phyloP scores from a whole-genome alignment of 2,888 invertebrate genomes.

The Unio delphinus region DNA sequence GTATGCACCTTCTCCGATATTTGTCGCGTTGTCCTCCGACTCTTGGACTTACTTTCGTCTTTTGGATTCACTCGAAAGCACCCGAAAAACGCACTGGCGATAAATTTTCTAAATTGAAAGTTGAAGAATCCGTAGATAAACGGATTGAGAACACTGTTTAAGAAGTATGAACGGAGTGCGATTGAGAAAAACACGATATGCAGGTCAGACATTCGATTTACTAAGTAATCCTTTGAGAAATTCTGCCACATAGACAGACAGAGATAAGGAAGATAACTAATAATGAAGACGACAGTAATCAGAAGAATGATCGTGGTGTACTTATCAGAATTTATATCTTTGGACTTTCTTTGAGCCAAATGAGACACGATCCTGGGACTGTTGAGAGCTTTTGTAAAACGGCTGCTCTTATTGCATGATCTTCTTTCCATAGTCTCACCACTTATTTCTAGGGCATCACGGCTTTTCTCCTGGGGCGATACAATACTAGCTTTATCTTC shows the following conservation, averaged over 20 bases:
- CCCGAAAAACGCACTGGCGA: neutral
- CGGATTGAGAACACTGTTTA: slow-evolving; percentile 24
- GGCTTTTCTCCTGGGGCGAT: too few relatives aligned
- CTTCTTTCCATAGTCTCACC: too few relatives aligned
- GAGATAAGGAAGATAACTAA: slow-evolving; percentile 30
- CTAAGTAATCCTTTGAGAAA: slow-evolving; percentile 15
- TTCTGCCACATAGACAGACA: slow-evolving; percentile 18
- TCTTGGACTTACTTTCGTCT: too few relatives aligned
- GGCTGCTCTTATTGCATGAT: too few relatives aligned
- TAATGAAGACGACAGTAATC: slow-evolving; percentile 24
- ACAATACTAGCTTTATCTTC: too few relatives aligned
- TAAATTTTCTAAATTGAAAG: slow-evolving; percentile 19
- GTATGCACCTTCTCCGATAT: too few relatives aligned
- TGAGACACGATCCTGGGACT: too few relatives aligned
- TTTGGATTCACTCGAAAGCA: too few relatives aligned
- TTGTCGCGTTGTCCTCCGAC: too few relatives aligned
- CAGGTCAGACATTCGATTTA: slow-evolving; percentile 11
- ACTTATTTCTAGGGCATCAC: too few relatives aligned
- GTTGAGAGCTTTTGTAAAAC: too few relatives aligned
- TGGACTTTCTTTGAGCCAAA: too few relatives aligned
- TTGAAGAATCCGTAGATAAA: slow-evolving; percentile 31
- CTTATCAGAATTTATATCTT: slow-evolving; percentile 28
- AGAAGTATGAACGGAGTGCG: slow-evolving; percentile 20
- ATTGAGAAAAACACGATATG: slow-evolving; percentile 19
- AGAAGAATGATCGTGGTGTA: slow-evolving; percentile 37